A percentile compares a stretch with the other conserved stretches of the same genome.
Conservation (phyloP, 2,113 vertebrate species). For the cat (Felis catus) region F.catus_Fca126_mat1.0 CM031412.1:166891001-166891500, state of each 20-base stretch:
- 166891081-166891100: slow-evolving; percentile 2
- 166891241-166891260: background rate
- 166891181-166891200: slow-evolving; percentile 37
- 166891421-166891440: too few relatives aligned
- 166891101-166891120: slow-evolving; percentile 34
- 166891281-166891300: background rate
- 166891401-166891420: too few relatives aligned
- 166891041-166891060: background rate
- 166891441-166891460: too few relatives aligned
- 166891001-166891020: background rate
- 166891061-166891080: background rate
- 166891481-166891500: too few relatives aligned
- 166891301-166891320: background rate
- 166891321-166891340: background rate
- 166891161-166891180: slow-evolving; percentile 16
- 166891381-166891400: too few relatives aligned
- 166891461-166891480: too few relatives aligned
- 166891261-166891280: background rate
- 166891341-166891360: background rate
- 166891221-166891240: slow-evolving; percentile 31
- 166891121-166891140: slow-evolving; percentile 50
- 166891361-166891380: too few relatives aligned
- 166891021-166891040: background rate
- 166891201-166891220: slow-evolving; percentile 35
- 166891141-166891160: slow-evolving; percentile 43